Conservation (phyloP, 1,140 invertebrate species). For the Cydia amplana region DNA sequence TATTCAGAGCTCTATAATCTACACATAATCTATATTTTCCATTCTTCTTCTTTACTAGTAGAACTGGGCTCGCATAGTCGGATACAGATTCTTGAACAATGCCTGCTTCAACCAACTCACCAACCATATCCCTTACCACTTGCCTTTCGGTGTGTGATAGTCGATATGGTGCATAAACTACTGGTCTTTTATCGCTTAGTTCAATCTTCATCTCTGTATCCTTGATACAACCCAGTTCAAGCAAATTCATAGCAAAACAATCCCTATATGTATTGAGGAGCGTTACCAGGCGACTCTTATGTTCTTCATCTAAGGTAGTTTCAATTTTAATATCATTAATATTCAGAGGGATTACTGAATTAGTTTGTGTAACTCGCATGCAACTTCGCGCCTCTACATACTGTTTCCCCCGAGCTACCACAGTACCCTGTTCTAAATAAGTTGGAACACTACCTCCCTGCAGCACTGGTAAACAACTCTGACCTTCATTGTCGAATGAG, state of each 20-base stretch:
- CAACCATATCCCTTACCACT: background rate
- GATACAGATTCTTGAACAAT: slow-evolving; percentile 57
- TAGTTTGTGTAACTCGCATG: no score
- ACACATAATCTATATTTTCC: slow-evolving; percentile 29
- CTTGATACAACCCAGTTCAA: slow-evolving; percentile 37
- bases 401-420: no score
- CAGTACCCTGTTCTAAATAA: no score
- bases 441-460: no score
- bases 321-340: no score
- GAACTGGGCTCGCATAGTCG: slow-evolving; percentile 34
- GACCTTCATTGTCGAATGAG: no score
- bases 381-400: no score
- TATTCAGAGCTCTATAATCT: background rate
- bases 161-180: slow-evolving; percentile 40
- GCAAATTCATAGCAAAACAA: slow-evolving; percentile 42
- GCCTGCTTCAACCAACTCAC: slow-evolving; percentile 36
- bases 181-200: slow-evolving; percentile 37
- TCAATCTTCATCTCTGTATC: slow-evolving; percentile 39
- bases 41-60: slow-evolving; percentile 40
- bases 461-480: no score
- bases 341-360: no score
- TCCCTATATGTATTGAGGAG: background rate
- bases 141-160: slow-evolving; percentile 15
- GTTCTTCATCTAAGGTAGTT: background rate
- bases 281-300: background rate